Percentiles rank a stretch among this genome's conserved stretches.
These are phyloP conservation scores for Platygyra sinensis DNA, from an alignment of 64 coral and sea anemone genomes.

Conservation along the genomic window DNA sequence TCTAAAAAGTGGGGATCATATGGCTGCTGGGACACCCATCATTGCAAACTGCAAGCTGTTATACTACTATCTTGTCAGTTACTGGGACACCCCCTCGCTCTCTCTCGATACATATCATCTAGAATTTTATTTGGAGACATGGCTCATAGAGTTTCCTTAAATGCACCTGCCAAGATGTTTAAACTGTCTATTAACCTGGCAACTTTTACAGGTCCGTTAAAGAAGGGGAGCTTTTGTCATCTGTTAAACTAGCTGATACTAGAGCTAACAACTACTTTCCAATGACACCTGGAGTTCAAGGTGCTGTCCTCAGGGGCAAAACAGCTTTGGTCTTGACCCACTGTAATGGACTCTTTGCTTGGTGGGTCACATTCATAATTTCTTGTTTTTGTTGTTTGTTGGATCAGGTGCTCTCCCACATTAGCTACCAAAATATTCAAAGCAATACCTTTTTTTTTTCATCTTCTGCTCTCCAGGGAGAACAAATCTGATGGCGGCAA, in stretches of 20 bases:
- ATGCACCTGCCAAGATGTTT: not conserved
- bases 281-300: constrained; percentile 12
- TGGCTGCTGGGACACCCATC: not conserved
- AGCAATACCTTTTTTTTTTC: not conserved
- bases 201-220: constrained; percentile 21
- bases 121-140: too few relatives aligned
- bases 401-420: too few relatives aligned
- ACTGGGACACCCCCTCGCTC: too few relatives aligned
- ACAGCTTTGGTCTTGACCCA: constrained; percentile 48
- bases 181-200: not conserved
- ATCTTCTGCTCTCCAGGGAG: not conserved
- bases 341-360: constrained; percentile 51
- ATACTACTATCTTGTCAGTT: too few relatives aligned
- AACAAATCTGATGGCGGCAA: not conserved
- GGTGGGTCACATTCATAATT: constrained; percentile 43
- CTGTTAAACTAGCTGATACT: constrained; percentile 8
- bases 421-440: too few relatives aligned
- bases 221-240: not conserved
- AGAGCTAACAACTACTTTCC: not conserved
- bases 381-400: too few relatives aligned
- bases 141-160: too few relatives aligned
- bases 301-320: constrained; percentile 69
- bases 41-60: not conserved
- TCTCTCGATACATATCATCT: too few relatives aligned
- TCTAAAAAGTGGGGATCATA: not conserved